Base-by-base conservation (phyloP, 2,797 vertebrate species). In the Anguilla megastoma region DNA sequence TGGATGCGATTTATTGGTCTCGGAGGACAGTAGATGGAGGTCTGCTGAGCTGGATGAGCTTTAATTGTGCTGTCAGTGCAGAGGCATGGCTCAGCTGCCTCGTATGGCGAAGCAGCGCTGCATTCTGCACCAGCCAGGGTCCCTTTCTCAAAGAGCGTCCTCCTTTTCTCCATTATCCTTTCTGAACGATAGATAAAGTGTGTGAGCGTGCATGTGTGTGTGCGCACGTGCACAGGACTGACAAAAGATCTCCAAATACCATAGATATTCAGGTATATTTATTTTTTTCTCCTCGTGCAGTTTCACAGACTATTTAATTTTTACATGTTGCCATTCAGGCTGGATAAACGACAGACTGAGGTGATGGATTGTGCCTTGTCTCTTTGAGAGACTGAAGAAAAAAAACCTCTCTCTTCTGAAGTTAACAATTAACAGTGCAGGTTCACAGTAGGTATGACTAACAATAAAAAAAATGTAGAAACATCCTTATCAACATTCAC, bases 21-120 rank as follows among this genome's bases (percentile, higher is more conserved):
- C 94, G 90, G 91, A 91, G 95, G 95, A 95, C 92, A 94, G 93
- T 94, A 94, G 96, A 95, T 93, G 94, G 93, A 95, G 95, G 94
- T 94, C 95, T 95, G 95, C 41, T 92, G 91, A 92, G 93, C 92
- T 92, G 94, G 88, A 92, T 85, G 82, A 90, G 92, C 90, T 96
- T 94, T 96, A 96, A 95, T 96, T 96, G 94, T 93, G 91, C 93
- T 96, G 94, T 95, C 94, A 94, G 92, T 93, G 89, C 91, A 91
- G 92, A 91, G 50, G 16, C 16, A 48, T 80, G 18, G 76, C 76
- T 36, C 3, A 21, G 41, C 7, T 16, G 41, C 14, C 41, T 36
- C 6, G 76, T 21, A 3, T 16, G 30, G 10, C 12, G 50, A 30
- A 4, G 52, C 24, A 14, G 18, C 84, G 3, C 1, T 80, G 76